These are phyloP conservation scores for Neodiprion virginianus DNA, from an alignment of 1,140 invertebrate species.

Conservation along the genomic window DNA sequence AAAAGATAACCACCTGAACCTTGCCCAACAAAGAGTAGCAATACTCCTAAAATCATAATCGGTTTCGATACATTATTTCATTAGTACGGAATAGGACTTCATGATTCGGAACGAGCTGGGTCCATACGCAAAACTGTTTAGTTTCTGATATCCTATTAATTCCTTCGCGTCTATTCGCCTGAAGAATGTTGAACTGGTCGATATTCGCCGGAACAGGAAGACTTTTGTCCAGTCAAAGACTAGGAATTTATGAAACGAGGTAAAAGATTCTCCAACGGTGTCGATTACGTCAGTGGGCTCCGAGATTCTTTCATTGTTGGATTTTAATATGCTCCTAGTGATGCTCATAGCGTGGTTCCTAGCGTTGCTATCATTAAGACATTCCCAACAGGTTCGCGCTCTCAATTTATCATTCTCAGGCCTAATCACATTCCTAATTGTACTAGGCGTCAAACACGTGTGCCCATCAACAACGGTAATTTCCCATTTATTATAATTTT, in stretches of 20 bases:
- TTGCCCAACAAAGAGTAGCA: not conserved
- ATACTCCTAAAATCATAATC: not conserved
- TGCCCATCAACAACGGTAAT: too few relatives aligned
- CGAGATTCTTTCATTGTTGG: too few relatives aligned
- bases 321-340: too few relatives aligned
- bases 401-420: too few relatives aligned
- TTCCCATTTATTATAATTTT: too few relatives aligned
- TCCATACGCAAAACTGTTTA: too few relatives aligned
- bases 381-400: too few relatives aligned
- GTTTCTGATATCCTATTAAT: not conserved
- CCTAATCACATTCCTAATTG: too few relatives aligned
- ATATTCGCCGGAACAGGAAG: not conserved
- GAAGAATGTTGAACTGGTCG: constrained; percentile 1
- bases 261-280: not conserved
- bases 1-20: not conserved
- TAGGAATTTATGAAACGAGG: constrained; percentile 2
- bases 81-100: not conserved
- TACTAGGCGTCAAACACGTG: too few relatives aligned
- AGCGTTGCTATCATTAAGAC: too few relatives aligned
- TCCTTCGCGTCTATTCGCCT: not conserved
- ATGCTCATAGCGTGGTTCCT: too few relatives aligned
- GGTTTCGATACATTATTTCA: not conserved
- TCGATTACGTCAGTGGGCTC: too few relatives aligned
- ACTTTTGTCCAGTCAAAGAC: constrained; percentile 2
- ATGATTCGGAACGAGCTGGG: not conserved